Evolutionary conservation across 1,140 invertebrate genomes (phyloP).

Genomic region (Listronotus bonariensis): DNA sequence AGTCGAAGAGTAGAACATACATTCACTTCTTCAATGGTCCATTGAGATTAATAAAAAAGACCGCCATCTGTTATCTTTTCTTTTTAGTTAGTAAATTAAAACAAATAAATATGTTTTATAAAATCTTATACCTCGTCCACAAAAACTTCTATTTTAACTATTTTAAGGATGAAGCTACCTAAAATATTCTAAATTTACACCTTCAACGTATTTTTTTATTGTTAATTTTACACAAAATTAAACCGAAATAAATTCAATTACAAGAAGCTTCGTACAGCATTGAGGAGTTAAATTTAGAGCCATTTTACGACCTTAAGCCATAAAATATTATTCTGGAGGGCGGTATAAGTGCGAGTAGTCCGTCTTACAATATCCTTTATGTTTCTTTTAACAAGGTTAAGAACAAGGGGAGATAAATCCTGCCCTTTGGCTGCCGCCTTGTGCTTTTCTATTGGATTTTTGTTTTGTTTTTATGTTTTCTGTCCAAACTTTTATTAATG

Average conservation of each 20-base stretch:
- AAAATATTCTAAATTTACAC: too few species aligned
- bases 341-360: constrained; percentile 22
- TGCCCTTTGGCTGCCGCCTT: constrained; percentile 17
- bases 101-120: too few species aligned
- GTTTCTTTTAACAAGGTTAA: constrained; percentile 33
- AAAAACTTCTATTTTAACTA: too few species aligned
- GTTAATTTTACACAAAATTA: constrained; percentile 12
- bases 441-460: constrained; percentile 18
- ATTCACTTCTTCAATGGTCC: too few species aligned
- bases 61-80: too few species aligned
- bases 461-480: constrained; percentile 8
- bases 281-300: constrained; percentile 20
- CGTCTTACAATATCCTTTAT: constrained; percentile 35
- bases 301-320: constrained; percentile 16
- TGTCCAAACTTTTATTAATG: neutral
- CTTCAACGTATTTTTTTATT: neutral
- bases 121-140: too few species aligned
- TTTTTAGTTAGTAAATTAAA: too few species aligned
- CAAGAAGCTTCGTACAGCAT: constrained; percentile 2
- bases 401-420: constrained; percentile 32
- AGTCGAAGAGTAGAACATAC: too few species aligned
- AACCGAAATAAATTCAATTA: constrained; percentile 39
- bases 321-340: constrained; percentile 34
- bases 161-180: too few species aligned
- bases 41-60: too few species aligned